Percentiles rank a stretch among this genome's conserved stretches.
phyloP scores from a whole-genome alignment of 2,113 vertebrate genomes.

The Gobio gobio region DNA sequence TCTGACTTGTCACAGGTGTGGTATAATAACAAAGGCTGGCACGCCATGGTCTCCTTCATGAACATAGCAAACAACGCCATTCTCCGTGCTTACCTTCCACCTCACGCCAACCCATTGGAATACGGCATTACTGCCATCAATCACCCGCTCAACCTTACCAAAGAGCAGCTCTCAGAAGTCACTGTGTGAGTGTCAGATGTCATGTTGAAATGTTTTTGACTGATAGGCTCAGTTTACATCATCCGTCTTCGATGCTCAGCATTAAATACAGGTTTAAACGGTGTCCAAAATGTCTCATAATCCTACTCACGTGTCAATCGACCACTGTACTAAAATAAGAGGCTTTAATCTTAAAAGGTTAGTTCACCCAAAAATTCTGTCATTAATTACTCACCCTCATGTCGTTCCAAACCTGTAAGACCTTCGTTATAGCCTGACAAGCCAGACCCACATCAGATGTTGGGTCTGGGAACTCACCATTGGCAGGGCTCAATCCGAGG shows the following conservation, averaged over 20 bases:
- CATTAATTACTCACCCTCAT: too few species aligned
- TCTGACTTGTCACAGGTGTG: conserved; percentile 82
- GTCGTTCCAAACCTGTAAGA: too few species aligned
- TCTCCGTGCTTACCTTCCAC: conserved; percentile 82
- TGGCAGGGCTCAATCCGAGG: too few species aligned
- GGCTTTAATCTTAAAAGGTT: not conserved
- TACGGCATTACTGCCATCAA: conserved; percentile 90
- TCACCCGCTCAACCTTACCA: conserved; percentile 96
- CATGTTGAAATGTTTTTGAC: not conserved
- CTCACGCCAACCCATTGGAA: conserved; percentile 74
- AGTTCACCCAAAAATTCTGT: too few species aligned
- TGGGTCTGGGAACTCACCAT: too few species aligned
- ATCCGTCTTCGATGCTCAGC: not conserved
- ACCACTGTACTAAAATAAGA: not conserved
- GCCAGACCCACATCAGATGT: too few species aligned
- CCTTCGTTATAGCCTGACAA: too few species aligned
- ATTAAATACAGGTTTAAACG: not conserved
- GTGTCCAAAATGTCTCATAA: not conserved
- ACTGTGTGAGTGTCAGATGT: conserved; percentile 85
- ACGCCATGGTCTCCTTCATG: conserved; percentile 91
- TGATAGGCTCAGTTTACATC: not conserved
- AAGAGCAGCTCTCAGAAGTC: conserved; percentile 95
- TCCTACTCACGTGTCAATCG: not conserved
- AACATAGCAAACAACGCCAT: conserved; percentile 94
- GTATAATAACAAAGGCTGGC: conserved; percentile 99